phyloP scores from a whole-genome alignment of 2,888 invertebrate genomes.

The Melipona bicolor region DNA sequence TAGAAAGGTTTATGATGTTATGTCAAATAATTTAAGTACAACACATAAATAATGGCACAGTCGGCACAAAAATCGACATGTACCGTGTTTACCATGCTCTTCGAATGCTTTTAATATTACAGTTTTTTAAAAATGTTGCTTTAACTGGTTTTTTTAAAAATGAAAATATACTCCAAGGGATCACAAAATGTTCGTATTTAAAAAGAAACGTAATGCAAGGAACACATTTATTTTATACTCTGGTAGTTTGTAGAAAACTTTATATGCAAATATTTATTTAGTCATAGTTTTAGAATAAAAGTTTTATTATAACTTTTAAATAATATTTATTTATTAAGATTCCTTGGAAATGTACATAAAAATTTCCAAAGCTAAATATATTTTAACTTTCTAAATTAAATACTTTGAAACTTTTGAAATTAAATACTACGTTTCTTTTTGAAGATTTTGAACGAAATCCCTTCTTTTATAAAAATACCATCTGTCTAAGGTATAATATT shows the following conservation, averaged over 20 bases:
- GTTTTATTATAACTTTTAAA: constrained; percentile 26
- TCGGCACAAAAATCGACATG: constrained; percentile 72
- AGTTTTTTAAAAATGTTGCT: constrained; percentile 23
- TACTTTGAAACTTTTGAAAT: constrained; percentile 16
- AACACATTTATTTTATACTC: constrained; percentile 41
- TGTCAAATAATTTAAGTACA: constrained; percentile 69
- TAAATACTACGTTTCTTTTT: constrained; percentile 24
- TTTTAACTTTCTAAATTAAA: constrained; percentile 28
- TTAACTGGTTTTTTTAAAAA: constrained; percentile 1
- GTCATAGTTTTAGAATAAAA: constrained; percentile 17
- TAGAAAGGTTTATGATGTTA: constrained; percentile 56
- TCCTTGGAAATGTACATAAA: constrained; percentile 69
- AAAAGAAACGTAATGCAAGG: constrained; percentile 13
- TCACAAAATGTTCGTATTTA: constrained; percentile 34
- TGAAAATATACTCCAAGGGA: constrained; percentile 54
- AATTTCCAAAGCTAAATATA: constrained; percentile 43
- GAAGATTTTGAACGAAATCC: constrained; percentile 21
- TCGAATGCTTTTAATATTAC: constrained; percentile 65
- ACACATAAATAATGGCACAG: constrained; percentile 73
- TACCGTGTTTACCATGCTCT: constrained; percentile 68
- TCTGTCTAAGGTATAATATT: constrained; percentile 45
- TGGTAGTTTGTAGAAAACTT: constrained; percentile 23
- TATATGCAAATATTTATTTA: constrained; percentile 38
- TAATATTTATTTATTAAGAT: constrained; percentile 36
- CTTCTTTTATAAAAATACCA: constrained; percentile 15